A percentile compares a stretch with the other conserved stretches of the same genome.
These are phyloP conservation scores for Theristicus caerulescens DNA, from an alignment of 2,113 vertebrate genomes.

Conservation along the genomic window DNA sequence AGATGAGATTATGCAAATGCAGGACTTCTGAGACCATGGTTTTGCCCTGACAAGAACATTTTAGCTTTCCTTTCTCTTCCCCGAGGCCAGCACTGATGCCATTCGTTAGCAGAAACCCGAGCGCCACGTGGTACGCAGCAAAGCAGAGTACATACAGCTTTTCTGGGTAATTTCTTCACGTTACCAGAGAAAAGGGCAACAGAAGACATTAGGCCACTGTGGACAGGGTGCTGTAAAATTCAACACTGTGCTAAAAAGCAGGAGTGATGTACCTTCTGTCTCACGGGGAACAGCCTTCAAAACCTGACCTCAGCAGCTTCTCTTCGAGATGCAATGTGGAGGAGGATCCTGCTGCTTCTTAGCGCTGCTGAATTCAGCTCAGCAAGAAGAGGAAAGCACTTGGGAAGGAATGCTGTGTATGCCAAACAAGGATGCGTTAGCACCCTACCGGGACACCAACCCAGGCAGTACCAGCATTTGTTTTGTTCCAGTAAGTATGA, in stretches of 20 bases:
- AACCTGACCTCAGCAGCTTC: background rate
- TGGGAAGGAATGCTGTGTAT: background rate
- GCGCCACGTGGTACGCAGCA: background rate
- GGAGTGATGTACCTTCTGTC: background rate
- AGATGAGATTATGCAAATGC: background rate
- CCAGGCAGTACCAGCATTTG: background rate
- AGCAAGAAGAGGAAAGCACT: background rate
- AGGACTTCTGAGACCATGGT: background rate
- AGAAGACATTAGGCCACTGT: background rate
- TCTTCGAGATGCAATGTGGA: background rate
- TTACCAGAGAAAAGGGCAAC: background rate
- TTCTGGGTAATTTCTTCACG: background rate
- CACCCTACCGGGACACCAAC: background rate
- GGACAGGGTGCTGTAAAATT: background rate
- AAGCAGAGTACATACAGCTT: background rate
- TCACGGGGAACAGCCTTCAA: background rate
- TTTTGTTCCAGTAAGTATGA: background rate
- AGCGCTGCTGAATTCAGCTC: background rate
- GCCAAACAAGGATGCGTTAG: background rate
- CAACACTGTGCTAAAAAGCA: background rate
- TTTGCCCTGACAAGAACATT: background rate
- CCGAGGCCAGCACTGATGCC: accelerated
- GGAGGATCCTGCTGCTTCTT: background rate
- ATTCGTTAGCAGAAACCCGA: background rate
- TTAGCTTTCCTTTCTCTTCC: background rate